A percentile compares a stretch with the other conserved stretches of the same genome.
Conservation (phyloP, 2,797 vertebrate species). For the Ctenochaetus hawaiiensis region DNA sequence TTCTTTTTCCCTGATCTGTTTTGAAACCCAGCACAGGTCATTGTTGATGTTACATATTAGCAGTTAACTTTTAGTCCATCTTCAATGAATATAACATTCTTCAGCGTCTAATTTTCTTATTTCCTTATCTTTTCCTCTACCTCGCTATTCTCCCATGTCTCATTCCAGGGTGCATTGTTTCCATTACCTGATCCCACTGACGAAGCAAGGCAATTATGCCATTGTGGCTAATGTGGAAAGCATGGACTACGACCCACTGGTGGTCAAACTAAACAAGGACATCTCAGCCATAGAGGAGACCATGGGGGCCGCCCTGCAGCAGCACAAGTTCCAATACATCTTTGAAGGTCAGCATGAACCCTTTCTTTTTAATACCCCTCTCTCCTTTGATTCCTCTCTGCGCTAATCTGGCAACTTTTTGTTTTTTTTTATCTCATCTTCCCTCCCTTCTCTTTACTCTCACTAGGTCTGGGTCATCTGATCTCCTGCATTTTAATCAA, state of each 20-base stretch:
- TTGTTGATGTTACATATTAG: constrained; percentile 8
- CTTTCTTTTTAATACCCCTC: not conserved
- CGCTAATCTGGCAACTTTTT: not conserved
- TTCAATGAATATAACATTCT: not conserved
- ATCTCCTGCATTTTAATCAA: constrained; percentile 99
- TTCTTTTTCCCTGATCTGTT: not conserved
- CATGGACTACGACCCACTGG: constrained; percentile 98
- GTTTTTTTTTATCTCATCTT: not conserved
- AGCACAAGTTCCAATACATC: constrained; percentile 99
- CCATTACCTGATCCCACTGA: constrained; percentile 96
- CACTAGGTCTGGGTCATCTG: constrained; percentile 93
- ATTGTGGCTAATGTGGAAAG: constrained; percentile 98
- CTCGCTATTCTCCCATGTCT: constrained; percentile 59
- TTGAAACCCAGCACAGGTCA: not conserved
- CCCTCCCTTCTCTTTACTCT: not conserved
- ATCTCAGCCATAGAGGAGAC: constrained; percentile 96
- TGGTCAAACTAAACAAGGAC: constrained; percentile 97
- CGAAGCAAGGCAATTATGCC: constrained; percentile 97
- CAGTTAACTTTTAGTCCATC: not conserved
- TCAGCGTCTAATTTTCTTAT: not conserved
- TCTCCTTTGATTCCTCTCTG: not conserved
- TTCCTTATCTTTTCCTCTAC: not conserved
- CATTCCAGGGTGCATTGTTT: constrained; percentile 96
- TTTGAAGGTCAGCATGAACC: constrained; percentile 90
- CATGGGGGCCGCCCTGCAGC: constrained; percentile 95